Evolutionary conservation across 2,797 vertebrate species (phyloP), one percentile per base, ranked within the genome.

Genomic region (Hydrophis major): DNA sequence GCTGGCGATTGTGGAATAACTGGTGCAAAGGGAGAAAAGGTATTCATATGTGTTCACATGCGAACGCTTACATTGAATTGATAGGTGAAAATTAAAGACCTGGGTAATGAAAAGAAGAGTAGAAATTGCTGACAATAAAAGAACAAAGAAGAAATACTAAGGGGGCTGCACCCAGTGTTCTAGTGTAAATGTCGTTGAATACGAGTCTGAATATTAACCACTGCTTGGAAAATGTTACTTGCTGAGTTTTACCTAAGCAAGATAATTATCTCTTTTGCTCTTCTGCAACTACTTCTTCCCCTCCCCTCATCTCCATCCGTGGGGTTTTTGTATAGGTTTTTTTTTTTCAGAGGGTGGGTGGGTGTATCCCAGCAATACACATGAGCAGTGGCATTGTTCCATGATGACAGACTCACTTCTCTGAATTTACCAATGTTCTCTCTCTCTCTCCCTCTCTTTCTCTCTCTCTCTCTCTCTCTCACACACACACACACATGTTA

Each of bases 21-120:
- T 96, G 99, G 99, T 94, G 96, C 96, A 5, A 98, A 98, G 98
- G 99, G 99, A 98, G 98, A 98, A 97, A 98, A 99, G 98, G 99
- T 99, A 98, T 28, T 6, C 88, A 0, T 28, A 63, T 94, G 74
- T 0, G 20, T 60, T 27, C 87, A 0, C 60, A 2, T 55, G 56
- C 0, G 22, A 47, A 83, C 22, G 11, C 10, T 12, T 47, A 47
- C 25, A 25, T 83, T 47, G 74, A 83, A 83, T 3, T 22, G 20
- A 83, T 47, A 83, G 78, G 37, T 83, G 42, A 47, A 53, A 87
- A 55, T 61, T 32, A 28, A 69, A 86, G 16, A 59, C 14, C 63
- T 16, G 16, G 42, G 83, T 27, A 74, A 50, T 42, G 28, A 90
- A n/a, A 14, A 53, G 50, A 59, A 74, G 27, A 63, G 32, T 11